Evolutionary conservation across 2,797 vertebrate genomes (phyloP).

Genomic region (Hapalemur alaotrensis): DNA sequence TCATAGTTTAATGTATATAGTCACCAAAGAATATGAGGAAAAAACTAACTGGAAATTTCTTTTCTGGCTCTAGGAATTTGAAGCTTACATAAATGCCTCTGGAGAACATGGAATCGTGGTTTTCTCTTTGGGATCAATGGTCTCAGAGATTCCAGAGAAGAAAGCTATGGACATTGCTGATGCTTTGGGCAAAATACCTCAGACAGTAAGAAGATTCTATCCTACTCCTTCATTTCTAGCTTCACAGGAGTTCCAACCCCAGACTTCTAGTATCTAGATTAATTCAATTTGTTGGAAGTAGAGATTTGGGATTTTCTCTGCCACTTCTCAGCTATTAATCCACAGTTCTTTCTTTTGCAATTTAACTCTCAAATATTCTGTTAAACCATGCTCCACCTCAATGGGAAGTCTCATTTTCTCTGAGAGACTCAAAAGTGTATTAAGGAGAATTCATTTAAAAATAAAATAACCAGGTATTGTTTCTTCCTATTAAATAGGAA

Average conservation of each 20-base stretch:
- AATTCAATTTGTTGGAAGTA: not conserved
- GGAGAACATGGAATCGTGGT: conserved; percentile 93
- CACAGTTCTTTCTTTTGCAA: not conserved
- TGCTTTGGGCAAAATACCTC: conserved; percentile 92
- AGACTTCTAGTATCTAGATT: not conserved
- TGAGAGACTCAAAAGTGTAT: not conserved
- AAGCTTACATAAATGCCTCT: conserved; percentile 91
- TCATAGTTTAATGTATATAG: not conserved
- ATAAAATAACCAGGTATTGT: not conserved
- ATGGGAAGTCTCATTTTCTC: not conserved
- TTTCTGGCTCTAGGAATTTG: conserved; percentile 88
- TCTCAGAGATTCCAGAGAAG: conserved; percentile 90
- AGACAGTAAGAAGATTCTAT: conserved; percentile 86
- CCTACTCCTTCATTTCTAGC: not conserved
- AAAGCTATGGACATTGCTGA: conserved; percentile 88
- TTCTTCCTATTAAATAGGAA: not conserved
- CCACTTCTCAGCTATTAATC: not conserved
- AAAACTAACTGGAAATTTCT: conserved; percentile 10
- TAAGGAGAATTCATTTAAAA: not conserved
- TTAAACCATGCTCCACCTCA: not conserved
- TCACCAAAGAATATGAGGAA: not conserved
- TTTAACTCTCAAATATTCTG: not conserved
- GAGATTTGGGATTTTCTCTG: not conserved
- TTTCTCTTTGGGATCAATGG: conserved; percentile 93
- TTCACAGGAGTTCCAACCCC: not conserved